These are phyloP conservation scores for Charina bottae DNA, from an alignment of 2,113 vertebrate species.

Conservation along the genomic window DNA sequence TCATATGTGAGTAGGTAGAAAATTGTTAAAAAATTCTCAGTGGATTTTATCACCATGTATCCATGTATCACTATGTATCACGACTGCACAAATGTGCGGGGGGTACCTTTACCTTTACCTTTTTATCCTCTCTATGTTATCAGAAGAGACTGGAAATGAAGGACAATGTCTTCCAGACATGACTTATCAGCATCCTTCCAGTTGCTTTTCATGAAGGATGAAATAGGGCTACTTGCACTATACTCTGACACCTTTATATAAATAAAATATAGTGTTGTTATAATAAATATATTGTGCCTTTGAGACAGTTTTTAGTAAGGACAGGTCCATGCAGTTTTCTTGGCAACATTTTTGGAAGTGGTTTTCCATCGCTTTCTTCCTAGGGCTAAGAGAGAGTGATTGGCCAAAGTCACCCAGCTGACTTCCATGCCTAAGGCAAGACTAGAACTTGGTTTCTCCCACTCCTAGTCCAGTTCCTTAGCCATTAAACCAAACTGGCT, in stretches of 20 bases:
- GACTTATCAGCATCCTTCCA: slow-evolving; percentile 65
- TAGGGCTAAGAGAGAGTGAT: neutral
- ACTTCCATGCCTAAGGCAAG: neutral
- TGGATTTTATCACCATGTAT: slow-evolving; percentile 66
- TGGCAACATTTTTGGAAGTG: neutral
- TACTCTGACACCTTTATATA: slow-evolving; percentile 45
- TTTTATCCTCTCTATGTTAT: slow-evolving; percentile 64
- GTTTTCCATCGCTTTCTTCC: neutral
- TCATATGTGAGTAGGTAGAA: slow-evolving; percentile 65
- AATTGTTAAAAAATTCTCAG: slow-evolving; percentile 70
- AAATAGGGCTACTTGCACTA: slow-evolving; percentile 10
- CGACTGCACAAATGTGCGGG: no score
- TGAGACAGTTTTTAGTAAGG: neutral
- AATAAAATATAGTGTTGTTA: neutral
- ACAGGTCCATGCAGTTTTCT: neutral
- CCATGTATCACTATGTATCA: no score
- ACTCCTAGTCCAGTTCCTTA: neutral
- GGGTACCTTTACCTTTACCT: no score
- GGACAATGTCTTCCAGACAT: slow-evolving; percentile 69
- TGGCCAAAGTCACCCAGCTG: neutral
- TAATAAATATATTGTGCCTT: neutral
- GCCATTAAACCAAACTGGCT: neutral
- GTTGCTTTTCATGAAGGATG: slow-evolving; percentile 44
- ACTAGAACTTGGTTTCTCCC: neutral
- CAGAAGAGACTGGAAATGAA: slow-evolving; percentile 68